phyloP scores from a whole-genome alignment of 2,797 vertebrate genomes.

The Australoheros facetus region DNA sequence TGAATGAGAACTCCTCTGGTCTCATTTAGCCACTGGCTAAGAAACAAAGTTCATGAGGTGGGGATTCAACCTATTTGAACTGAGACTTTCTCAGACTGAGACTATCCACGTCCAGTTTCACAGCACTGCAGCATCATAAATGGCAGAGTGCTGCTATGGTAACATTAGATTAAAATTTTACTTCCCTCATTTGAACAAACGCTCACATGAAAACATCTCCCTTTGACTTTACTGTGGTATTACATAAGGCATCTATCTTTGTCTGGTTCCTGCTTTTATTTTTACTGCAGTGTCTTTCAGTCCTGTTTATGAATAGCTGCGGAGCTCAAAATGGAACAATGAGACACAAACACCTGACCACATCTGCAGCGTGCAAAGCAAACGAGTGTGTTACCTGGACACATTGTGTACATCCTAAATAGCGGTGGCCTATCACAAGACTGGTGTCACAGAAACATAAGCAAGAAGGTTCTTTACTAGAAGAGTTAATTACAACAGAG shows the following conservation, averaged over 20 bases:
- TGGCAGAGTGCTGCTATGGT: too few relatives aligned
- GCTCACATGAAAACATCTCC: too few relatives aligned
- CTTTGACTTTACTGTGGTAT: background rate
- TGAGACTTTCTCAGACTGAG: too few relatives aligned
- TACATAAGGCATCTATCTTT: background rate
- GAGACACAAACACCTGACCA: background rate
- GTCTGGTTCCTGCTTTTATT: background rate
- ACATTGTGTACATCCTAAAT: accelerated
- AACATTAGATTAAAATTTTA: accelerated
- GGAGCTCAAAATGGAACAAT: background rate
- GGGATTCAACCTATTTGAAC: too few relatives aligned
- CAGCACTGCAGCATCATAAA: too few relatives aligned
- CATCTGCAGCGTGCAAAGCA: background rate
- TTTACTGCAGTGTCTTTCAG: background rate
- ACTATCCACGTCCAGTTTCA: too few relatives aligned
- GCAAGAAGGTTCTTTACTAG: background rate
- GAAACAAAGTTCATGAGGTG: background rate
- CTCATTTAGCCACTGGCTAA: too few relatives aligned
- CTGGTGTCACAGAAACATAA: background rate
- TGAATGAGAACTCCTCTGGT: background rate
- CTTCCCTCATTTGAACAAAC: background rate
- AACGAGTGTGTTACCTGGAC: background rate
- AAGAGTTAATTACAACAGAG: background rate
- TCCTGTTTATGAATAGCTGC: background rate
- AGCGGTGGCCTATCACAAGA: background rate